Base-by-base conservation (phyloP, 1,140 invertebrate species). In the Zaprionus nigranus region DNA sequence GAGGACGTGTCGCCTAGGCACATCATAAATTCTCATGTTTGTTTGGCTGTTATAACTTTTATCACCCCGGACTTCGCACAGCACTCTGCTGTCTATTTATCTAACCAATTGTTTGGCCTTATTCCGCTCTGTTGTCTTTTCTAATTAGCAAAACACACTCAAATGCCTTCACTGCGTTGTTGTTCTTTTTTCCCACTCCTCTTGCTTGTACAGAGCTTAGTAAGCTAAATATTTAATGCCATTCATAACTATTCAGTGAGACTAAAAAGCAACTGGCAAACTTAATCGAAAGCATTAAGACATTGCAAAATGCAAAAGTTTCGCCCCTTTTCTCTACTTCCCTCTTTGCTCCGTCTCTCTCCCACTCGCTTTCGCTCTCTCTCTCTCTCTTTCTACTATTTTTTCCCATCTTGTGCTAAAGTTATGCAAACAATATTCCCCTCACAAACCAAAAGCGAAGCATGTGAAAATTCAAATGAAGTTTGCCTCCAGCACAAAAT, bases 221-320 rank as follows among this genome's bases (percentile, higher is more conserved):
- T 66, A 69, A 84, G 59, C 69, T 76, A 81, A 88, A 87, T 75
- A 83, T 81, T 88, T 88, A 87, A 87, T 83, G 80, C 60, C 75
- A 68, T 82, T 76, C 79, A 75, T 56, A 85, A 85, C 72, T 59
- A 58, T 49, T 56, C 75, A 67, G 49, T 38, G 54, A 58, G 40
- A 46, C n/a, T 61, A 75, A 68, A 78, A 83, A 79, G 26, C 40
- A 61, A 53, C 62, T 80, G 30, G 46, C 79, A 59, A 77, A 79
- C 80, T 78, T 58, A 77, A 71, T 76, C 66, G 68, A 78, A 78
- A 78, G 61, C 64, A 68, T 17, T 51, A 51, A 57, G 46, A 12
- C 61, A 79, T 59, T 60, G 46, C 46, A 60, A 58, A 75, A 65
- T 76, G 66, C 67, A 76, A 76, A 79, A 69, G 34, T 51, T 59